Percentiles rank a stretch among this genome's conserved stretches.
Evolutionary conservation across 2,113 vertebrate genomes (phyloP).

Genomic region (Prinia subflava): DNA sequence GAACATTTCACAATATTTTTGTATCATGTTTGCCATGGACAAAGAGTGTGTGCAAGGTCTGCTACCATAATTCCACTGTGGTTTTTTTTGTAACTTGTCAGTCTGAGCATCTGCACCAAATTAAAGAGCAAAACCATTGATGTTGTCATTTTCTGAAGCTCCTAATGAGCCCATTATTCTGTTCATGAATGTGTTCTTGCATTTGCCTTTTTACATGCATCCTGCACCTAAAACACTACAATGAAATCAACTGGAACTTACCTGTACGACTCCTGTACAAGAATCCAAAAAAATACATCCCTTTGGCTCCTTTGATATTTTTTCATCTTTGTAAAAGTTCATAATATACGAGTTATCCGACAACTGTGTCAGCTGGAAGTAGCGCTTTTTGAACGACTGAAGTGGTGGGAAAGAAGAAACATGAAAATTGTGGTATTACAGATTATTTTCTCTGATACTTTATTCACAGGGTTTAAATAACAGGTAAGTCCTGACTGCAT

Average conservation of each 20-base stretch:
- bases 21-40: background rate
- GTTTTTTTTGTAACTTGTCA: background rate
- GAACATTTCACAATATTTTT: background rate
- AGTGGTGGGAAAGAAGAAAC: background rate
- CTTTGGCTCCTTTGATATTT: conserved; percentile 98
- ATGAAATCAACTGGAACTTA: conserved; percentile 55
- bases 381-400: conserved; percentile 97
- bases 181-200: accelerated
- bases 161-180: background rate
- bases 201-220: background rate
- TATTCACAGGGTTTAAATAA: background rate
- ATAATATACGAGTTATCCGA: conserved; percentile 98
- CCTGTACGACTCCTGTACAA: conserved; percentile 95
- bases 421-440: background rate
- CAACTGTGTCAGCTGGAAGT: conserved; percentile 95
- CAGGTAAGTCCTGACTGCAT: background rate
- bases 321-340: conserved; percentile 99
- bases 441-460: background rate
- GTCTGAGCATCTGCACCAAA: background rate
- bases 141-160: background rate
- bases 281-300: conserved; percentile 99
- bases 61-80: background rate
- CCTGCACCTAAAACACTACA: background rate
- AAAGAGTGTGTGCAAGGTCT: background rate
- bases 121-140: background rate